Evolutionary conservation across 2,113 vertebrate genomes (phyloP).

Genomic region (Antigone vipio): DNA sequence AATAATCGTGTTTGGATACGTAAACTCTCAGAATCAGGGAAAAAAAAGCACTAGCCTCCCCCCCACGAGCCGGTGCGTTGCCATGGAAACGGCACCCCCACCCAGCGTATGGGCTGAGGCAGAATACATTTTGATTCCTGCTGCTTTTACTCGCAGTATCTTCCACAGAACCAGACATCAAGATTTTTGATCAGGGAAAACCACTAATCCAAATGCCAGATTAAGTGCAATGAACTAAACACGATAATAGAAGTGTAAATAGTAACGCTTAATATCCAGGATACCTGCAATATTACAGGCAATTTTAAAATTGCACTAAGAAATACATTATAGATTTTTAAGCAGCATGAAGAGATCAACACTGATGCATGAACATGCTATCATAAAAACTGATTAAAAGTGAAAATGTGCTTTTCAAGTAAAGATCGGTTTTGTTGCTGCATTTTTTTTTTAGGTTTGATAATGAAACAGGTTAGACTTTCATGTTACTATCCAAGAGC

Average conservation of each 20-base stretch:
- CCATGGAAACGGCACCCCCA: conserved; percentile 67
- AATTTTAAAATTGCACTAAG: neutral
- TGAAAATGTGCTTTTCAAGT: neutral
- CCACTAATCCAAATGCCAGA: neutral
- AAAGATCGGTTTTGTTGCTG: neutral
- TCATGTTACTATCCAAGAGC: neutral
- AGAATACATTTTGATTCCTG: conserved; percentile 25
- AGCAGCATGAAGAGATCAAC: neutral
- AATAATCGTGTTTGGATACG: neutral
- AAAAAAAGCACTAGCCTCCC: conserved; percentile 8
- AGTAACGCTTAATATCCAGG: neutral
- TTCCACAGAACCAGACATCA: neutral
- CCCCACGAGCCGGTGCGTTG: conserved; percentile 3
- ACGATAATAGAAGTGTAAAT: fast-evolving
- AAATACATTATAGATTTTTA: neutral
- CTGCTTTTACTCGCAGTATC: conserved; percentile 36
- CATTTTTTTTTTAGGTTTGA: neutral
- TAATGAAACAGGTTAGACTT: neutral
- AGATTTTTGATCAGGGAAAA: neutral
- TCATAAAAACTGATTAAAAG: neutral
- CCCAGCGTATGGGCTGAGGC: conserved; percentile 1
- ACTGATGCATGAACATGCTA: neutral
- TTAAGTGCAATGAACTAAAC: neutral
- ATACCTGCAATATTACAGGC: neutral
- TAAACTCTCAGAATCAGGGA: conserved; percentile 8